A percentile compares a stretch with the other conserved stretches of the same genome.
Evolutionary conservation across 2,888 invertebrate genomes (phyloP).

Genomic region (Synanthedon formicaeformis): DNA sequence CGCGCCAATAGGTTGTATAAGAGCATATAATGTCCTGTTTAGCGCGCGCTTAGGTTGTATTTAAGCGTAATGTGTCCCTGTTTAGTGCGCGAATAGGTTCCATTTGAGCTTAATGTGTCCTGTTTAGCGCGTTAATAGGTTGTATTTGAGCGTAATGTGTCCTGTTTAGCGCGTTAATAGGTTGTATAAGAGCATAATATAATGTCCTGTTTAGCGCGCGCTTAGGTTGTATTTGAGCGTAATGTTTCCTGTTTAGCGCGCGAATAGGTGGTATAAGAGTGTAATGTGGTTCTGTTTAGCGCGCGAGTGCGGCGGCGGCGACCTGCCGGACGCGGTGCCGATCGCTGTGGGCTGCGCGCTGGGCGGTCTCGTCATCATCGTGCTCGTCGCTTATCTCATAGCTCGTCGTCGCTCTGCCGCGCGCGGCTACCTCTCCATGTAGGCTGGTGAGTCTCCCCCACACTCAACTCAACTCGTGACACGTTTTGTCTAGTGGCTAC

Average conservation of each 20-base stretch:
- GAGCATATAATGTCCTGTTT: background rate
- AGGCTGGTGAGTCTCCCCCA: conserved; percentile 12
- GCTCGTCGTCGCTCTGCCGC: conserved; percentile 88
- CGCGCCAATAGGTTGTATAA: conserved; percentile 30
- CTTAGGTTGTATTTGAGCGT: background rate
- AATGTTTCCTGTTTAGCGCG: conserved; percentile 67
- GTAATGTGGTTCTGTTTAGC: conserved; percentile 47
- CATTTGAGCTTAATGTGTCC: too few species aligned
- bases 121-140: too few species aligned
- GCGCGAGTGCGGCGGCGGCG: conserved; percentile 77
- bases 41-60: conserved; percentile 72
- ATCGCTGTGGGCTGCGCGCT: conserved; percentile 96
- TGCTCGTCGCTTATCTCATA: conserved; percentile 92
- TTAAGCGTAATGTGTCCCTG: background rate
- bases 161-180: too few species aligned
- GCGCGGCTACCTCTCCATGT: conserved; percentile 91
- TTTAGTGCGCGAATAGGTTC: conserved; percentile 73
- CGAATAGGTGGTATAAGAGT: conserved; percentile 25
- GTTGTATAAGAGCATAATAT: background rate
- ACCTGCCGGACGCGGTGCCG: conserved; percentile 91
- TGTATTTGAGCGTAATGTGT: too few species aligned
- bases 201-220: conserved; percentile 73
- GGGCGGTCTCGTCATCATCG: conserved; percentile 89
- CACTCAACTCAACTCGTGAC: too few species aligned
- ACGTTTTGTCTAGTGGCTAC: too few species aligned